phyloP scores from a whole-genome alignment of 2,113 vertebrate genomes.

The Ceyx cyanopectus region DNA sequence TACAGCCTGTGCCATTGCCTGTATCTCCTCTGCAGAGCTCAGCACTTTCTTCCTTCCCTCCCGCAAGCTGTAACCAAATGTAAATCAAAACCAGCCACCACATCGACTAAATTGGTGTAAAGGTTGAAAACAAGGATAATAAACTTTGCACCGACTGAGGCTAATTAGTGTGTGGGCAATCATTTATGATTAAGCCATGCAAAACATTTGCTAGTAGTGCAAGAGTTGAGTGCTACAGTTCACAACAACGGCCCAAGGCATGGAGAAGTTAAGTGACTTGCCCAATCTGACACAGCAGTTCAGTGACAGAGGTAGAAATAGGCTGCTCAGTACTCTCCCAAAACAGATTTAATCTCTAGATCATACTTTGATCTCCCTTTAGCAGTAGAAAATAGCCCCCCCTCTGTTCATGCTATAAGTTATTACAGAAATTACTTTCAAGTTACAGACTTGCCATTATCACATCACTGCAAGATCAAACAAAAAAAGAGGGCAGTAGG shows the following conservation, averaged over 20 bases:
- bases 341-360: slow-evolving; percentile 40
- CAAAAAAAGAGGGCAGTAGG: slow-evolving; percentile 17
- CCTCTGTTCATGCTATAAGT: slow-evolving; percentile 24
- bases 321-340: background rate
- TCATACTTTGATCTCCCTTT: slow-evolving; percentile 46
- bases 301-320: slow-evolving; percentile 31
- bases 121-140: slow-evolving; percentile 32
- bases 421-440: slow-evolving; percentile 50
- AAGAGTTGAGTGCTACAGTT: background rate
- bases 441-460: slow-evolving; percentile 52
- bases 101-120: background rate
- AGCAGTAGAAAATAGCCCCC: slow-evolving; percentile 30
- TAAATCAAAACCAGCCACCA: slow-evolving; percentile 17
- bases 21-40: background rate
- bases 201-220: background rate
- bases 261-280: slow-evolving; percentile 10
- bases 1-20: background rate
- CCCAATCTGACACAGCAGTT: slow-evolving; percentile 3
- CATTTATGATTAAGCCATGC: slow-evolving; percentile 43
- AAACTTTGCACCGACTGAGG: slow-evolving; percentile 30
- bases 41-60: background rate
- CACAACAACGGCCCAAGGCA: background rate
- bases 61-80: background rate
- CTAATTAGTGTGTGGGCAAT: slow-evolving; percentile 20
- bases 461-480: slow-evolving; percentile 52